A percentile compares a stretch with the other conserved stretches of the same genome.
Evolutionary conservation across 2,113 vertebrate species (phyloP).

Genomic region (Mustelus asterias): DNA sequence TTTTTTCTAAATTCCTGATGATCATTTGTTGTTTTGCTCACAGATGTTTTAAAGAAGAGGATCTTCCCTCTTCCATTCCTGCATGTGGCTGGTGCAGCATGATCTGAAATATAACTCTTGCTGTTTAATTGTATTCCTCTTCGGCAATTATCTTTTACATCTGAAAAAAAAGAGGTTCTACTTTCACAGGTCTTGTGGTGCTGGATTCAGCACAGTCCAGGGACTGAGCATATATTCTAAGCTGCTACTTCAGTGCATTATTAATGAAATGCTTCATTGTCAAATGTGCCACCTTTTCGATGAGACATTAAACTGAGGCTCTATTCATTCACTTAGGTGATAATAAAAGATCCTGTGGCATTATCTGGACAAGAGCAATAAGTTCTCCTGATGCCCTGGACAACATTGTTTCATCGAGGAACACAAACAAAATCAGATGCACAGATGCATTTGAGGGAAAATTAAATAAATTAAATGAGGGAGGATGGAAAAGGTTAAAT

Average conservation of each 20-base stretch:
- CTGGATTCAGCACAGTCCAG: background rate
- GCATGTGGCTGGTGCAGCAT: background rate
- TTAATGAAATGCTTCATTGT: background rate
- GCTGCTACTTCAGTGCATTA: background rate
- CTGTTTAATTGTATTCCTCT: background rate
- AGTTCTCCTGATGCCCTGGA: background rate
- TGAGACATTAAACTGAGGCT: background rate
- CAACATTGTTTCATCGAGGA: background rate
- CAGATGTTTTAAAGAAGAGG: background rate
- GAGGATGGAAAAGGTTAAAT: background rate
- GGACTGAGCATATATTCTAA: background rate
- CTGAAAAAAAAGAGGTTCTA: background rate
- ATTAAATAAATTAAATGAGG: background rate
- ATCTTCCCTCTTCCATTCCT: background rate
- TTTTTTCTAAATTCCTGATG: background rate
- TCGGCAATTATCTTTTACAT: background rate
- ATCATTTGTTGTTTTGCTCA: background rate
- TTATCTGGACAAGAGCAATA: background rate
- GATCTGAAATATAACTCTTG: background rate
- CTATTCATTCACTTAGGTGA: background rate
- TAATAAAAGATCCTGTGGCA: background rate
- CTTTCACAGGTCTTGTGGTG: conserved; percentile 9
- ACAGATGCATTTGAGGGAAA: background rate
- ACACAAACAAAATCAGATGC: background rate
- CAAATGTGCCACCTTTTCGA: background rate